phyloP scores from a whole-genome alignment of 2,113 vertebrate genomes.

The Neodontobutis hainanensis region DNA sequence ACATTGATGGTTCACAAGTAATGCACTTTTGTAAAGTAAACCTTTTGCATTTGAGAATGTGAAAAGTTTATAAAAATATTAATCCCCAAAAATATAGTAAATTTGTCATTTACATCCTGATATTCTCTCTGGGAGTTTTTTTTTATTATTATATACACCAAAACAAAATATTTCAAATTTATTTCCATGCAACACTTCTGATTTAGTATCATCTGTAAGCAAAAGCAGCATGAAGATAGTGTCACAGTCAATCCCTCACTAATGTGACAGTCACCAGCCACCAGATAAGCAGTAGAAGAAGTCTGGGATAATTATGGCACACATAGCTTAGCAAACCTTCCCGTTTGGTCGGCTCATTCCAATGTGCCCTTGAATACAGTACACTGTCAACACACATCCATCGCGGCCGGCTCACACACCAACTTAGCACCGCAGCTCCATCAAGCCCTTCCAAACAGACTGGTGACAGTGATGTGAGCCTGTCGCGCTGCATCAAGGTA shows the following conservation, averaged over 20 bases:
- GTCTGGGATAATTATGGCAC: slow-evolving; percentile 68
- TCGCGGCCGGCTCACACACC: slow-evolving; percentile 69
- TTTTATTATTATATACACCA: no score
- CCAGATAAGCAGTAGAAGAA: slow-evolving; percentile 62
- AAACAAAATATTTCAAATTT: no score
- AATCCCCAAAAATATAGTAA: no score
- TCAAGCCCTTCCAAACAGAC: slow-evolving; percentile 75
- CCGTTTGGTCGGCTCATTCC: slow-evolving; percentile 67
- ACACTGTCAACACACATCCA: slow-evolving; percentile 80
- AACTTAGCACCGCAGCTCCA: slow-evolving; percentile 77
- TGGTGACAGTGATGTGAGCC: slow-evolving; percentile 81
- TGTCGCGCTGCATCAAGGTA: slow-evolving; percentile 80
- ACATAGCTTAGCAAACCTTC: slow-evolving; percentile 75
- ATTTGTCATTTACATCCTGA: no score
- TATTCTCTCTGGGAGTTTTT: no score
- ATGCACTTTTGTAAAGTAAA: no score
- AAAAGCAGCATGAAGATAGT: slow-evolving; percentile 45
- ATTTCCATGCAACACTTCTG: slow-evolving; percentile 29
- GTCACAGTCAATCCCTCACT: slow-evolving; percentile 58
- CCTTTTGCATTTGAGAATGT: no score
- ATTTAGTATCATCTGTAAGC: slow-evolving; percentile 21
- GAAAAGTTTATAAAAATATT: no score
- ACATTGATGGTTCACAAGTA: no score
- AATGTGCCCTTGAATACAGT: slow-evolving; percentile 83
- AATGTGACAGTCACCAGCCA: slow-evolving; percentile 61